A percentile compares a stretch with the other conserved stretches of the same genome.
These are phyloP conservation scores for Drosophila kurseongensis DNA, from an alignment of 1,140 invertebrate species.

Conservation along the genomic window DNA sequence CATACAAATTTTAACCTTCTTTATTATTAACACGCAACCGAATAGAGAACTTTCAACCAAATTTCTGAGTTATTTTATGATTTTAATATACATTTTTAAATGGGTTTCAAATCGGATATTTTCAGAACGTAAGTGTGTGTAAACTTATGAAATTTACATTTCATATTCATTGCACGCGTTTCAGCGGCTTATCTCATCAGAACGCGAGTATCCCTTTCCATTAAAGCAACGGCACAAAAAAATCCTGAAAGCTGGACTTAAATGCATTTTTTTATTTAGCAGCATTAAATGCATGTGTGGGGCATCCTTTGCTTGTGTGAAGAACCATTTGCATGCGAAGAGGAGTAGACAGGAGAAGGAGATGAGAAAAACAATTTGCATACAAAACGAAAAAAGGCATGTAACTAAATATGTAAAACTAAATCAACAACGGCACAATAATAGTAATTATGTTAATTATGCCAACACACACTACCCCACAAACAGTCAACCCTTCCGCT, in stretches of 20 bases:
- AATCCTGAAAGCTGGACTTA: slow-evolving; percentile 16
- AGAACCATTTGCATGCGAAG: slow-evolving; percentile 41
- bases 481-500: slow-evolving; percentile 10
- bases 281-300: slow-evolving; percentile 6
- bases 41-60: too few relatives aligned
- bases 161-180: slow-evolving; percentile 40
- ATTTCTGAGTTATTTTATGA: too few relatives aligned
- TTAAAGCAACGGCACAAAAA: slow-evolving; percentile 23
- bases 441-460: slow-evolving; percentile 82
- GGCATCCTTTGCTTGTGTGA: neutral
- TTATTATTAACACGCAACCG: too few relatives aligned
- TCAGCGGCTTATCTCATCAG: slow-evolving; percentile 15
- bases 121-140: too few relatives aligned
- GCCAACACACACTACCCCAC: slow-evolving; percentile 20
- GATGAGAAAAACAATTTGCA: slow-evolving; percentile 69
- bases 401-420: slow-evolving; percentile 69
- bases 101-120: too few relatives aligned
- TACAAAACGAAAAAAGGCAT: slow-evolving; percentile 60
- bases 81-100: too few relatives aligned
- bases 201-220: slow-evolving; percentile 4
- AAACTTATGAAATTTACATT: slow-evolving; percentile 14
- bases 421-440: slow-evolving; percentile 77
- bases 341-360: slow-evolving; percentile 29
- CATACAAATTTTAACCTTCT: too few relatives aligned
- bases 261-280: slow-evolving; percentile 27